Conservation (phyloP, 2,797 vertebrate species). For the Sarcophilus harrisii region DNA sequence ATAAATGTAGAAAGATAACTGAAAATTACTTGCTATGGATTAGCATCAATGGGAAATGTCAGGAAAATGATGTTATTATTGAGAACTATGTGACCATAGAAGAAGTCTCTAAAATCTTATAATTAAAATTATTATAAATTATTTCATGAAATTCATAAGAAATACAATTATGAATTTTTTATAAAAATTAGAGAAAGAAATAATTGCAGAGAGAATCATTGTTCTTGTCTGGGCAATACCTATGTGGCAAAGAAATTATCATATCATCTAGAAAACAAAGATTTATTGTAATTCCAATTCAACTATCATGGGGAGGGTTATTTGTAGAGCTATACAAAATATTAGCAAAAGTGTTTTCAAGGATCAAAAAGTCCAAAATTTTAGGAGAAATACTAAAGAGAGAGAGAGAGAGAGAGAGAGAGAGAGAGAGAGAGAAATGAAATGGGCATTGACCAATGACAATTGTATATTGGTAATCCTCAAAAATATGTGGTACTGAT, state of each 20-base stretch:
- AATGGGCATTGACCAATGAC: not conserved
- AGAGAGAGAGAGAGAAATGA: not conserved
- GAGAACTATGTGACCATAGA: not conserved
- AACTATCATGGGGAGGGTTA: not conserved
- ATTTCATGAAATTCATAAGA: not conserved
- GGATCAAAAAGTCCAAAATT: not conserved
- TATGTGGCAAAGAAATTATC: not conserved
- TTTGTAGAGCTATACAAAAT: not conserved
- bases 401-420: too few relatives aligned
- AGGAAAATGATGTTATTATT: not conserved
- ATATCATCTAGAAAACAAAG: not conserved
- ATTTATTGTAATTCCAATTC: not conserved
- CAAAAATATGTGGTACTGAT: not conserved
- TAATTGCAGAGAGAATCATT: not conserved
- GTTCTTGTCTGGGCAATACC: not conserved
- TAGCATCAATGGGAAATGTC: not conserved
- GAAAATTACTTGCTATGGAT: not conserved
- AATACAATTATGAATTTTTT: not conserved
- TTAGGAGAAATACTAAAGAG: too few relatives aligned
- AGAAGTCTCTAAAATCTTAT: not conserved
- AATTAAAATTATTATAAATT: not conserved
- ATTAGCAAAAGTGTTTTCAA: not conserved
- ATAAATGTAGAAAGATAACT: not conserved
- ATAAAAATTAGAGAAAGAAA: not conserved
- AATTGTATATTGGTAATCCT: not conserved